Percentiles rank a stretch among this genome's conserved stretches.
Evolutionary conservation across 2,888 invertebrate species (phyloP).

Genomic region (Synergus japonicus): DNA sequence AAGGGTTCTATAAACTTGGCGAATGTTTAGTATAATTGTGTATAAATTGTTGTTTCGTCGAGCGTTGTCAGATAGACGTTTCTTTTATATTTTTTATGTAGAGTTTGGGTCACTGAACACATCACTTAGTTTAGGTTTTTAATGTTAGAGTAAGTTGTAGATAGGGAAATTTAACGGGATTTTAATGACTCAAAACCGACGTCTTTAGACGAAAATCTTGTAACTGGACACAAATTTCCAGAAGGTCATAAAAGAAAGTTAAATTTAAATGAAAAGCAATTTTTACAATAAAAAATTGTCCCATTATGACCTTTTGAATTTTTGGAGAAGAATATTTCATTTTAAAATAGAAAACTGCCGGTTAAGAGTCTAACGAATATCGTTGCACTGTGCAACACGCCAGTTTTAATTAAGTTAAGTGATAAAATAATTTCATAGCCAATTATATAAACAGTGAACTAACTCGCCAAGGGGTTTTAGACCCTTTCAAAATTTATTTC

Average conservation of each 20-base stretch:
- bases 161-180: conserved; percentile 13
- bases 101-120: conserved; percentile 36
- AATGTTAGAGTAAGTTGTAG: conserved; percentile 32
- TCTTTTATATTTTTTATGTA: conserved; percentile 18
- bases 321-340: background rate
- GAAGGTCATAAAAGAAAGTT: background rate
- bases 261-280: background rate
- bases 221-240: background rate
- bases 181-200: background rate
- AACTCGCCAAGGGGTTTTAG: conserved; percentile 67
- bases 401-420: background rate
- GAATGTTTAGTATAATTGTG: conserved; percentile 31
- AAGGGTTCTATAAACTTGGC: background rate
- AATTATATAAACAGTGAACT: conserved; percentile 45
- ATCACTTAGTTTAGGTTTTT: conserved; percentile 31
- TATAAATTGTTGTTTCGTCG: conserved; percentile 29
- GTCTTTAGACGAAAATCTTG: background rate
- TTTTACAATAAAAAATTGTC: background rate
- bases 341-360: conserved; percentile 30
- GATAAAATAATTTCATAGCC: conserved; percentile 43
- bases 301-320: background rate
- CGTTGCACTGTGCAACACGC: background rate
- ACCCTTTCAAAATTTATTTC: conserved; percentile 69
- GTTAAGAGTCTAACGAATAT: conserved; percentile 7
- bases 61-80: conserved; percentile 15